Percentiles rank a stretch among this genome's conserved stretches.
phyloP scores from a whole-genome alignment of 2,113 vertebrate genomes.

The Percina caprodes region DNA sequence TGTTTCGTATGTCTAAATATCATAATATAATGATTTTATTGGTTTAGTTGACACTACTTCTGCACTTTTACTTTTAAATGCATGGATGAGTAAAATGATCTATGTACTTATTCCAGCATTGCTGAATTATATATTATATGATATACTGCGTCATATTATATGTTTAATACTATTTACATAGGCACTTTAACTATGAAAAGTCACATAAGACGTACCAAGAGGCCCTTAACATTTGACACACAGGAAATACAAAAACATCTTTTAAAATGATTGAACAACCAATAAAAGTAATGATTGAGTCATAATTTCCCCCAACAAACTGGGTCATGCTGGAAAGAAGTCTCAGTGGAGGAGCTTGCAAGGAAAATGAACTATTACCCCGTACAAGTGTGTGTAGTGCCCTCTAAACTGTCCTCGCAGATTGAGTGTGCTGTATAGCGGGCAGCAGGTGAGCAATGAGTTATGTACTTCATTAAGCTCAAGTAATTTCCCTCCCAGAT shows the following conservation, averaged over 20 bases:
- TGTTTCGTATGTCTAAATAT: not conserved
- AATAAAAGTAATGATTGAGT: slow-evolving; percentile 57
- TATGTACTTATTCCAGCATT: not conserved
- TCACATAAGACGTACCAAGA: slow-evolving; percentile 10
- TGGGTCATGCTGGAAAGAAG: slow-evolving; percentile 61
- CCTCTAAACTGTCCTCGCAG: slow-evolving; percentile 73
- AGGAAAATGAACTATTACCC: slow-evolving; percentile 60
- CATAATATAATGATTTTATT: not conserved
- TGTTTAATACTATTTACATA: not conserved
- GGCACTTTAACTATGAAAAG: not conserved
- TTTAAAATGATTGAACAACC: slow-evolving; percentile 49
- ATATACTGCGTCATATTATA: not conserved
- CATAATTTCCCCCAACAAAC: slow-evolving; percentile 50
- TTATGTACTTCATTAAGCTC: slow-evolving; percentile 82
- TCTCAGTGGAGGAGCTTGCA: slow-evolving; percentile 39
- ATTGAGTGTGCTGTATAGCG: slow-evolving; percentile 59
- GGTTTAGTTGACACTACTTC: not conserved
- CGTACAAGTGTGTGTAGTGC: slow-evolving; percentile 59
- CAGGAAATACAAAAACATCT: slow-evolving; percentile 39
- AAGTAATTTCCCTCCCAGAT: slow-evolving; percentile 79
- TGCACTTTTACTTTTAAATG: not conserved
- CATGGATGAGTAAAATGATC: not conserved
- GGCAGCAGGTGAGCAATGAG: slow-evolving; percentile 75
- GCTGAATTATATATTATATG: not conserved
- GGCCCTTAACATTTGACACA: slow-evolving; percentile 24